A percentile compares a stretch with the other conserved stretches of the same genome.
These are phyloP conservation scores for Taurulus bubalis DNA, from an alignment of 2,113 vertebrate genomes.

Conservation along the genomic window DNA sequence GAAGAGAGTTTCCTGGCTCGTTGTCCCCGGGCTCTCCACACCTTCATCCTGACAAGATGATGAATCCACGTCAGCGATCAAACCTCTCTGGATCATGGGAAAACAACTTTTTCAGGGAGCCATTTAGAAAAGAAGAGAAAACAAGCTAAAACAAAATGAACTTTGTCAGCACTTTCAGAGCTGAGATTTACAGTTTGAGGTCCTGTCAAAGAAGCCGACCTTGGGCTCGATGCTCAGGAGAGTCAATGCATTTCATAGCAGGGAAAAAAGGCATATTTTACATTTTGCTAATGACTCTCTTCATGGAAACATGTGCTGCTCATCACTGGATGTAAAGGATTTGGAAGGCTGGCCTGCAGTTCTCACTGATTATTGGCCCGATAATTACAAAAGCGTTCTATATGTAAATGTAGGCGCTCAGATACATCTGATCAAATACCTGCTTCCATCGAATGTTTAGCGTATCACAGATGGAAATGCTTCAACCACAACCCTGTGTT, in stretches of 20 bases:
- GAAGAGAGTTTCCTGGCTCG: neutral
- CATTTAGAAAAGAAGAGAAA: constrained; percentile 16
- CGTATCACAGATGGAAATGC: neutral
- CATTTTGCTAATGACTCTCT: too few relatives aligned
- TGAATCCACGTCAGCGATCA: constrained; percentile 1
- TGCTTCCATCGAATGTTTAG: neutral
- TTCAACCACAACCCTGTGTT: neutral
- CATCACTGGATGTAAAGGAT: too few relatives aligned
- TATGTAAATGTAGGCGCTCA: neutral
- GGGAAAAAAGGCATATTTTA: too few relatives aligned
- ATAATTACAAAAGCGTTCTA: neutral
- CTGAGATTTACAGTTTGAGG: constrained; percentile 28
- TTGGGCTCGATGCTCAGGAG: neutral
- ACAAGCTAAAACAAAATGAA: too few relatives aligned
- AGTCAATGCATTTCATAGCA: neutral
- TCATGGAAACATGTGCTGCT: too few relatives aligned
- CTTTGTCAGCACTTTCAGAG: constrained; percentile 21
- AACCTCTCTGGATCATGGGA: constrained; percentile 6
- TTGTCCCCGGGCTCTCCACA: constrained; percentile 5
- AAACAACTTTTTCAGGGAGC: neutral
- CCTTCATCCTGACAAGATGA: neutral
- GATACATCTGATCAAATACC: neutral
- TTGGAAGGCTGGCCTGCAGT: too few relatives aligned
- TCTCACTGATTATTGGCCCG: neutral
- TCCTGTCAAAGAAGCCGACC: constrained; percentile 2